Evolutionary conservation across 2,888 invertebrate genomes (phyloP), one percentile per base, ranked within the genome.

Genomic region (Ochropacha duplaris): DNA sequence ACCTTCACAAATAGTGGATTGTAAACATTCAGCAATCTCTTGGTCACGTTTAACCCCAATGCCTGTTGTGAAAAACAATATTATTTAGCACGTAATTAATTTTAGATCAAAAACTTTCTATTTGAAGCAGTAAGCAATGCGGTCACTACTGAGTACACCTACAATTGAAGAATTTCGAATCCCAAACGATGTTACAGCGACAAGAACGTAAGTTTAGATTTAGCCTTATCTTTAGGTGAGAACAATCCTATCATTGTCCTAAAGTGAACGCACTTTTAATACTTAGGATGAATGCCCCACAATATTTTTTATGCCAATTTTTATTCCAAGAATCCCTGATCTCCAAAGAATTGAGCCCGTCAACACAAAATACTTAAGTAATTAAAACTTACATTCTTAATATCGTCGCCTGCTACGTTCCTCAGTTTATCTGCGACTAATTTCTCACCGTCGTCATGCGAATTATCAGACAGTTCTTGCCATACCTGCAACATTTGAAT

Each of bases 1-100:
- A 91, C 90, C 86, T 84, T 88, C 0, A 88, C 81, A 39, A 72
- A 75, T 0, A 90, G 74, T 0, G 79, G 77, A 57, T 87, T 88
- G 71, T 78, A 72, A 0, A 87, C 68, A 54, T 88, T 85, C 22
- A 90, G 61, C 22, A 90, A 56, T 19, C 90, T 74, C 59, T 88
- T 81, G 0, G 87, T 84, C 2, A 87, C 69, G 49, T 87, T 89
- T 39, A 90, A 65, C 0, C 88, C 90, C 16, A 90, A 55, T 11
- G 81, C 77, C 90, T 91, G 84, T 8, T 78, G 31, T 16, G n/a
- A 22, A 12, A 71, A 61, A 64, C 57, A 49, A 49, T 16, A 44
- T n/a, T n/a, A 31, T 5, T 31, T 5, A 31, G 24, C 4, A 31
- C 11, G 31, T 31, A 12, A 11, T 49, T n/a, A 50, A 12, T 54